Base-by-base conservation (phyloP, 1,140 invertebrate species). In the Megalonaias nervosa region DNA sequence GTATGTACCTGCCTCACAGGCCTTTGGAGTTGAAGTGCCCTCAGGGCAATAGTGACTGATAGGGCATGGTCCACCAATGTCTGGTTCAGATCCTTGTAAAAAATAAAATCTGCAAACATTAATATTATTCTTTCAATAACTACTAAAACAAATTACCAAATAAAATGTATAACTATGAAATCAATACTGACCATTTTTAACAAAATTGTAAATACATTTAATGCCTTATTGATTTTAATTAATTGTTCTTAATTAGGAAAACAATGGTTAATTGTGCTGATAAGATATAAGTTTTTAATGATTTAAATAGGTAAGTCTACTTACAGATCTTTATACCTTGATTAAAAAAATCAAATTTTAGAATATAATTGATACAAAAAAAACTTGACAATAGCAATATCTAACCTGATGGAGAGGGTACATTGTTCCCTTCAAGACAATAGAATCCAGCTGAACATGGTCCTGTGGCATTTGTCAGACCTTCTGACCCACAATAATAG, bases 51-150 rank as follows among this genome's bases (percentile, higher is more conserved):
- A 90, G 68, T 88, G 86, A 17, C 85, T 79, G 3, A 85, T 75
- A n/a, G 87, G 85, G 71, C 89, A 90, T 17, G 88, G 88, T 21
- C 88, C 88, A 62, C 88, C 89, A 66, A 81, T 81, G 15, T 61
- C 19, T 58, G 84, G 73, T n/a, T 87, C 84, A 75, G 75, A 73
- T 61, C 87, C 88, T 89, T 62, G 15, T 78, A 61, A 61, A 79
- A 57, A 67, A 65, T 65, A 64, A 74, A 21, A 21, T 60, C 13
- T 23, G 19, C 26, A 48, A 48, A 31, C 26, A 31, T 31, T 31
- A 2, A 31, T 4, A 31, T 31, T 31, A 31, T 31, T 31, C 26
- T 3, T 31, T 31, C 26, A 31, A 48, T 48, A 5, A 48, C 0
- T 48, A 48, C 31, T n/a, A 56, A 17, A 70, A 70, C 19, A 55